A percentile compares a stretch with the other conserved stretches of the same genome.
Conservation (phyloP, 2,888 invertebrate genomes). For the Andrena dorsata region DNA sequence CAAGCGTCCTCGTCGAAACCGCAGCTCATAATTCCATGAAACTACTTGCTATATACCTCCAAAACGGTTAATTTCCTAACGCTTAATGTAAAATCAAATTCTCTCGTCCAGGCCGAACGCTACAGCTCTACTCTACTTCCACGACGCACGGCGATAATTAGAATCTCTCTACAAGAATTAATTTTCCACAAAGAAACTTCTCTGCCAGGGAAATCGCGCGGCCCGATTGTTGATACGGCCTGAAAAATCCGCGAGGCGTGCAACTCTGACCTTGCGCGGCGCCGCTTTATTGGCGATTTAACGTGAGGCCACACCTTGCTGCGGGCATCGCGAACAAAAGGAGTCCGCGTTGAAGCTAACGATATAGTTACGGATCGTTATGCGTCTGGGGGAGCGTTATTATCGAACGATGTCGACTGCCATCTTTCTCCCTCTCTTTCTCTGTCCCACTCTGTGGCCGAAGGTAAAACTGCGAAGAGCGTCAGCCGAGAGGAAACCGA, state of each 20-base stretch:
- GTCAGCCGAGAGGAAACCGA: slow-evolving; percentile 10
- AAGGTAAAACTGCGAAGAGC: slow-evolving; percentile 15
- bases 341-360: slow-evolving; percentile 60
- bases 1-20: background rate
- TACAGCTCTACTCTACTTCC: background rate
- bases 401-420: slow-evolving; percentile 43
- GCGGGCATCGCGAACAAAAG: slow-evolving; percentile 67
- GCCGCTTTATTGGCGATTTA: slow-evolving; percentile 70
- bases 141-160: background rate
- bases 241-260: slow-evolving; percentile 57
- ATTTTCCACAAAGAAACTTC: background rate
- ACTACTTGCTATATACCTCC: no score
- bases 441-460: background rate
- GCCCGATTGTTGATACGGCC: background rate
- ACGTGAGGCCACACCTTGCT: slow-evolving; percentile 69
- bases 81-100: no score
- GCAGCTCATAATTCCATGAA: no score
- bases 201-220: slow-evolving; percentile 3
- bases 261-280: slow-evolving; percentile 68
- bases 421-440: slow-evolving; percentile 14
- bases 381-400: slow-evolving; percentile 61
- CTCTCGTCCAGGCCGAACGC: no score
- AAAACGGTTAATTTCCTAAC: no score
- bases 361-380: slow-evolving; percentile 68
- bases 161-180: background rate